phyloP scores from a whole-genome alignment of 2,113 vertebrate genomes.

The Trogon surrucura region DNA sequence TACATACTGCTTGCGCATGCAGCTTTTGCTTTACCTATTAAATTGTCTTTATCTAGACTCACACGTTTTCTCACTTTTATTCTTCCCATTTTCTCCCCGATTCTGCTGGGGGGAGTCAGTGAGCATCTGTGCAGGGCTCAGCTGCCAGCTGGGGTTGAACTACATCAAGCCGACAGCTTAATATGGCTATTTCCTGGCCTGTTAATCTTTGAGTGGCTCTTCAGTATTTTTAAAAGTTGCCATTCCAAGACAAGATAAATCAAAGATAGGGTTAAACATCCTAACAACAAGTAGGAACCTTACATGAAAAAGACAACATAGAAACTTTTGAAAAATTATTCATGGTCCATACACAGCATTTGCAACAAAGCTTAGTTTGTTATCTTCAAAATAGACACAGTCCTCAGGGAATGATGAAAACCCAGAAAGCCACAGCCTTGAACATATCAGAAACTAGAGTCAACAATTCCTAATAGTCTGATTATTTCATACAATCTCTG shows the following conservation, averaged over 20 bases:
- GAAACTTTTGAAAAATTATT: not conserved
- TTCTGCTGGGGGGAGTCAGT: not conserved
- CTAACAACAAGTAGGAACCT: not conserved
- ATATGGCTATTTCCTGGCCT: not conserved
- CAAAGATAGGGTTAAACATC: not conserved
- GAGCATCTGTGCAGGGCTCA: fast-evolving
- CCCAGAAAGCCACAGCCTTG: not conserved
- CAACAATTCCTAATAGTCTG: not conserved
- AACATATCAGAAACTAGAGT: not conserved
- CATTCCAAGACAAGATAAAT: not conserved
- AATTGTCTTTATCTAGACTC: not conserved
- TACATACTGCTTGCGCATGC: fast-evolving
- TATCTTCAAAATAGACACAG: not conserved
- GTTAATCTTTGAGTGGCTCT: not conserved
- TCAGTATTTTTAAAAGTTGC: not conserved
- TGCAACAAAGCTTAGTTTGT: not conserved
- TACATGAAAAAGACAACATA: not conserved
- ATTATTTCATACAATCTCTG: not conserved
- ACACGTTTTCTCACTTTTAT: not conserved
- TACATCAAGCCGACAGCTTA: not conserved
- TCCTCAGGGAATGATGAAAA: not conserved
- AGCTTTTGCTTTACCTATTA: not conserved
- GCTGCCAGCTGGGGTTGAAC: not conserved
- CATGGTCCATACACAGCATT: not conserved
- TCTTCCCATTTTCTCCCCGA: not conserved